Evolutionary conservation across 2,113 vertebrate species (phyloP).

Genomic region (Archocentrus centrarchus): DNA sequence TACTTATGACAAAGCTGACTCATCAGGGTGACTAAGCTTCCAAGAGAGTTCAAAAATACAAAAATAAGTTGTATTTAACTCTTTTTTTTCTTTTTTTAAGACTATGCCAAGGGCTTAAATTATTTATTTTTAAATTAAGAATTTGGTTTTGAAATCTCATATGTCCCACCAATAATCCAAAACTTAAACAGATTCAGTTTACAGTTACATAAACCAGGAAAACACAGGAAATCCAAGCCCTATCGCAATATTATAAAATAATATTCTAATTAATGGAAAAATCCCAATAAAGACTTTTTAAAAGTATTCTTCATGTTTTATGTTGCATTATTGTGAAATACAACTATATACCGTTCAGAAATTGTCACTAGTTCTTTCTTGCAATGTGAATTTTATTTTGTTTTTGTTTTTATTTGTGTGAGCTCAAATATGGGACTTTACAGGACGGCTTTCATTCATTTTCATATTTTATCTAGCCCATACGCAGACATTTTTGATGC

Average conservation of each 20-base stretch:
- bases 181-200: background rate
- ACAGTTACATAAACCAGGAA: background rate
- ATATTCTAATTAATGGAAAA: no score
- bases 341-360: background rate
- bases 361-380: no score
- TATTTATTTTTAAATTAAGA: background rate
- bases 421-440: no score
- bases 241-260: background rate
- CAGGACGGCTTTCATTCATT: no score
- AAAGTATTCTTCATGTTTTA: background rate
- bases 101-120: background rate
- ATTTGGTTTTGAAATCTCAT: background rate
- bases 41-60: background rate
- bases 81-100: background rate
- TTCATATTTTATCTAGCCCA: no score
- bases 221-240: background rate
- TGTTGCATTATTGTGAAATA: background rate
- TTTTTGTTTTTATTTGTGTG: no score
- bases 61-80: background rate
- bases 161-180: background rate
- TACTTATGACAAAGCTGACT: background rate
- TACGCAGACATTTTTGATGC: no score
- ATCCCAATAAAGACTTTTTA: background rate
- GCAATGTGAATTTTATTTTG: no score
- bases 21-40: background rate